Percentiles rank a stretch among this genome's conserved stretches.
Conservation (phyloP, 1,140 invertebrate genomes). For the Bombus difficillimus region DNA sequence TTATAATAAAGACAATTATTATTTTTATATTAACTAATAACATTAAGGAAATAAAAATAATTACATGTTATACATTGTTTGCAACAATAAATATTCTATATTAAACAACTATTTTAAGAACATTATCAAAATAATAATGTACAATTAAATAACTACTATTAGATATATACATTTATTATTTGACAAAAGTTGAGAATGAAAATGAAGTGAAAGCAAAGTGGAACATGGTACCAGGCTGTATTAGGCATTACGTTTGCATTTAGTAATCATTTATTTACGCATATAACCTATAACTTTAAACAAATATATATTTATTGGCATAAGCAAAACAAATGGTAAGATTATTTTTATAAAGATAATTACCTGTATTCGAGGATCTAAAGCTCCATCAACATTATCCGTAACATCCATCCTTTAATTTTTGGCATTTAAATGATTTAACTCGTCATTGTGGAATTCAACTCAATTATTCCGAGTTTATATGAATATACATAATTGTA, state of each 20-base stretch:
- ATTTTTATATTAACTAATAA: not conserved
- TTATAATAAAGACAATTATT: not conserved
- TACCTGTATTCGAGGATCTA: conserved; percentile 81
- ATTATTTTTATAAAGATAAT: conserved; percentile 31
- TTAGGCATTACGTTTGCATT: conserved; percentile 63
- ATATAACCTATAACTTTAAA: conserved; percentile 32
- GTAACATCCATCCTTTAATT: conserved; percentile 78
- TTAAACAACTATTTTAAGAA: not conserved
- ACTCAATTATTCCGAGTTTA: not conserved
- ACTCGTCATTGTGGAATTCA: not conserved
- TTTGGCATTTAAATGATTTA: conserved; percentile 70
- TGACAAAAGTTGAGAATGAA: not conserved
- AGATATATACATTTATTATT: not conserved
- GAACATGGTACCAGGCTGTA: conserved; percentile 77
- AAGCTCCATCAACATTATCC: conserved; percentile 77
- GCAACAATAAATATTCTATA: conserved; percentile 2
- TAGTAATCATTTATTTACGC: conserved; percentile 18
- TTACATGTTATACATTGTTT: not conserved
- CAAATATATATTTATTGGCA: not conserved
- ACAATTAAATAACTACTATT: not conserved
- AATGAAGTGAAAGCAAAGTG: conserved; percentile 73
- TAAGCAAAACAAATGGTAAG: not conserved
- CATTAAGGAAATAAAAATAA: not conserved
- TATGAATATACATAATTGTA: not conserved
- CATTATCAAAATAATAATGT: not conserved